Evolutionary conservation across 1,140 invertebrate genomes (phyloP).

Genomic region (Pomphorhynchus laevis): DNA sequence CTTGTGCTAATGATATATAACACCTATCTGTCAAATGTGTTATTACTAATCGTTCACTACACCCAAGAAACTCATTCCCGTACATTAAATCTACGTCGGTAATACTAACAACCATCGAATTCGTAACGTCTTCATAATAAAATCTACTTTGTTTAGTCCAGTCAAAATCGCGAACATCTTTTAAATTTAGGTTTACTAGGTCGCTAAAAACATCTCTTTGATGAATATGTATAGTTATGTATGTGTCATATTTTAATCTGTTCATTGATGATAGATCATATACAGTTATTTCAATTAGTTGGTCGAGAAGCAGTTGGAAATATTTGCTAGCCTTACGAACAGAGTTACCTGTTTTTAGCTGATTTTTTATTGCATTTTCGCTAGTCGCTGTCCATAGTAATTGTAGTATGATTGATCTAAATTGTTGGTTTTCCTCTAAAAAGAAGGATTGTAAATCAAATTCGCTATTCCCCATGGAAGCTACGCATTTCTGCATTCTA

Average conservation of each 20-base stretch:
- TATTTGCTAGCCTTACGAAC: constrained; percentile 72
- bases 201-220: constrained; percentile 80
- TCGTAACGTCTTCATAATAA: constrained; percentile 68
- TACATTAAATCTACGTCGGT: constrained; percentile 74
- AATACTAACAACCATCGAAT: constrained; percentile 55
- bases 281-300: constrained; percentile 69
- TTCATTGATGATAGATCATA: constrained; percentile 55
- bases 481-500: not conserved
- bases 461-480: not conserved
- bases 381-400: constrained; percentile 81
- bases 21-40: constrained; percentile 76
- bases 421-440: constrained; percentile 18
- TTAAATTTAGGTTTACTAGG: constrained; percentile 22
- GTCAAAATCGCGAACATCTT: constrained; percentile 38
- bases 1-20: constrained; percentile 77
- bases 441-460: not conserved
- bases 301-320: constrained; percentile 64
- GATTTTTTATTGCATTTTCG: constrained; percentile 48
- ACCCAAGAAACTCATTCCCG: constrained; percentile 81
- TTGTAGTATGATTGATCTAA: constrained; percentile 59
- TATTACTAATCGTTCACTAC: constrained; percentile 64
- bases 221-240: constrained; percentile 84
- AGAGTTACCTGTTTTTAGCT: constrained; percentile 53
- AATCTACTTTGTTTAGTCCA: constrained; percentile 80
- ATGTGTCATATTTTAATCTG: constrained; percentile 63